phyloP scores from a whole-genome alignment of 2,113 vertebrate genomes.

The Geothlypis trichas region DNA sequence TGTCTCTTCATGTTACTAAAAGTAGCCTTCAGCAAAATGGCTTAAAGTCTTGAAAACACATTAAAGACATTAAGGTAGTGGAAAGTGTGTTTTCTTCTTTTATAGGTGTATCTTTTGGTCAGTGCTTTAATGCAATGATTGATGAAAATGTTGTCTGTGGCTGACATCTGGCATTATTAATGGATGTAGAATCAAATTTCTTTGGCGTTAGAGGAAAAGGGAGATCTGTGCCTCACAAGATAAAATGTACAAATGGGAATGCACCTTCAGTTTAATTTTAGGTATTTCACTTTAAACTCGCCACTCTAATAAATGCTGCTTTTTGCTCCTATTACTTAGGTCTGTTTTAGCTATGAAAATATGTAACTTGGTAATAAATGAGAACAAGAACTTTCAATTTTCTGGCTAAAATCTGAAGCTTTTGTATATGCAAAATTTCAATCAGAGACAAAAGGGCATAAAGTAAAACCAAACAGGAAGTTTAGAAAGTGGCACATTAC shows the following conservation, averaged over 20 bases:
- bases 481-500: background rate
- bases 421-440: background rate
- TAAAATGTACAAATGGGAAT: conserved; percentile 44
- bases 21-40: conserved; percentile 56
- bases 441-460: background rate
- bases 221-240: conserved; percentile 32
- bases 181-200: conserved; percentile 45
- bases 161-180: conserved; percentile 70
- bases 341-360: background rate
- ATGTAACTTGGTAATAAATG: background rate
- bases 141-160: conserved; percentile 61
- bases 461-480: background rate
- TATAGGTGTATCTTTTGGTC: conserved; percentile 63
- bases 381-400: background rate
- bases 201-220: conserved; percentile 56
- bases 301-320: background rate
- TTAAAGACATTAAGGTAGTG: conserved; percentile 53
- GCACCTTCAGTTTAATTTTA: conserved; percentile 35
- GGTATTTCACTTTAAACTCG: background rate
- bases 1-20: conserved; percentile 4
- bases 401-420: background rate
- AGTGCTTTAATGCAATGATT: conserved; percentile 70
- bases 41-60: conserved; percentile 53
- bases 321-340: background rate
- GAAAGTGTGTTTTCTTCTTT: conserved; percentile 52